Evolutionary conservation across 1,140 invertebrate species (phyloP).

Genomic region (Portunus trituberculatus): DNA sequence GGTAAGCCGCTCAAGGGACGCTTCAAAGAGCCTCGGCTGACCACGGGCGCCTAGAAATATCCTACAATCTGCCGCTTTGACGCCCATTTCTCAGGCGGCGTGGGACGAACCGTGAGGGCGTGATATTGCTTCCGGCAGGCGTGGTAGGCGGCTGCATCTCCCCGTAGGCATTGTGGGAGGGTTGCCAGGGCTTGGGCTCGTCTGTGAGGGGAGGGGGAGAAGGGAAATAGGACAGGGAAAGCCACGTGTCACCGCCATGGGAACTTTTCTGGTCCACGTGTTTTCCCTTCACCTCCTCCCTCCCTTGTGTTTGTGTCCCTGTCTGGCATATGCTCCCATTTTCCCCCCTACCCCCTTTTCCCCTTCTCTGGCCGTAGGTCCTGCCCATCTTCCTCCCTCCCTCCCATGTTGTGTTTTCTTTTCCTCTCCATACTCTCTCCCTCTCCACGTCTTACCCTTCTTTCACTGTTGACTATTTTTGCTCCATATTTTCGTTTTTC

Average conservation of each 20-base stretch:
- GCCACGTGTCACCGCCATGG: background rate
- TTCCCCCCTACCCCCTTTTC: background rate
- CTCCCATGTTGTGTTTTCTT: background rate
- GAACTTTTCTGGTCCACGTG: slow-evolving; percentile 9
- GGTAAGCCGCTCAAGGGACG: slow-evolving; percentile 8
- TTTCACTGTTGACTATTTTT: background rate
- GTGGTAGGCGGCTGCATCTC: background rate
- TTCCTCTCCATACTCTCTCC: background rate
- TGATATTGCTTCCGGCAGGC: slow-evolving; percentile 48
- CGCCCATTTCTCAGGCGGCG: slow-evolving; percentile 16
- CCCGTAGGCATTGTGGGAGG: background rate
- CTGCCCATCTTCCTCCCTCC: background rate
- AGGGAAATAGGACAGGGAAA: background rate
- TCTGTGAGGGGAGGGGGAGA: background rate
- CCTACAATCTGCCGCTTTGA: background rate
- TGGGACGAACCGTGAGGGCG: background rate
- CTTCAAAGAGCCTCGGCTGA: background rate
- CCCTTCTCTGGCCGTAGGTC: background rate
- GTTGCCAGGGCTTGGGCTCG: background rate
- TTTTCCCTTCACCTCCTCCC: slow-evolving; percentile 18
- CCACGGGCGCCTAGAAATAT: background rate
- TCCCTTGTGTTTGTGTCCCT: background rate
- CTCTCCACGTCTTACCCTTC: background rate
- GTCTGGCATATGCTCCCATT: background rate
- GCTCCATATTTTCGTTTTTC: background rate